phyloP scores from a whole-genome alignment of 2,888 invertebrate species.

The Hirtodrosophila confusa region DNA sequence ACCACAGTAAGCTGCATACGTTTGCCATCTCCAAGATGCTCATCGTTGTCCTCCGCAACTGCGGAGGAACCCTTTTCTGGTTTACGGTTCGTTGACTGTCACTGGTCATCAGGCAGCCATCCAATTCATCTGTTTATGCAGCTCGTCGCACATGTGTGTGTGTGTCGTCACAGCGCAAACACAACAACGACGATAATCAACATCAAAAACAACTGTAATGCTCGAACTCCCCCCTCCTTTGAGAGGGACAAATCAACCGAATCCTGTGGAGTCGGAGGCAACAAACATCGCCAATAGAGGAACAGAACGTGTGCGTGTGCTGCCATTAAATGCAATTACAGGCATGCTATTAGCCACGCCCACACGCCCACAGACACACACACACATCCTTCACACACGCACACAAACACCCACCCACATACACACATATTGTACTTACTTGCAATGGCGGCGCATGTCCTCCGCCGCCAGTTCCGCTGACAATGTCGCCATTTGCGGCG shows the following conservation, averaged over 20 bases:
- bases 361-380: constrained; percentile 16
- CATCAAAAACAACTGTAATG: constrained; percentile 53
- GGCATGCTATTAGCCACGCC: constrained; percentile 52
- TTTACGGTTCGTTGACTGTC: constrained; percentile 59
- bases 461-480: constrained; percentile 62
- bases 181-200: constrained; percentile 61
- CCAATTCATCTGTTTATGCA: constrained; percentile 43
- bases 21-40: too few relatives aligned
- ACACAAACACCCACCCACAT: constrained; percentile 1
- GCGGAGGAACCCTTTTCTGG: constrained; percentile 28
- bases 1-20: too few relatives aligned
- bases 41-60: too few relatives aligned
- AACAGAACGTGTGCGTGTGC: constrained; percentile 17
- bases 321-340: constrained; percentile 71
- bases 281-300: constrained; percentile 30
- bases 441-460: constrained; percentile 86
- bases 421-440: constrained; percentile 79
- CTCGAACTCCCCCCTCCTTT: constrained; percentile 1
- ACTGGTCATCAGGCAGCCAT: constrained; percentile 47
- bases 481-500: constrained; percentile 87
- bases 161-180: constrained; percentile 53
- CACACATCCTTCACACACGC: constrained; percentile 13
- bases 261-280: constrained; percentile 28
- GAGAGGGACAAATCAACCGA: constrained; percentile 58
- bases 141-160: constrained; percentile 8